Conservation (phyloP, 2,113 vertebrate species). For the Centropus bengalensis region DNA sequence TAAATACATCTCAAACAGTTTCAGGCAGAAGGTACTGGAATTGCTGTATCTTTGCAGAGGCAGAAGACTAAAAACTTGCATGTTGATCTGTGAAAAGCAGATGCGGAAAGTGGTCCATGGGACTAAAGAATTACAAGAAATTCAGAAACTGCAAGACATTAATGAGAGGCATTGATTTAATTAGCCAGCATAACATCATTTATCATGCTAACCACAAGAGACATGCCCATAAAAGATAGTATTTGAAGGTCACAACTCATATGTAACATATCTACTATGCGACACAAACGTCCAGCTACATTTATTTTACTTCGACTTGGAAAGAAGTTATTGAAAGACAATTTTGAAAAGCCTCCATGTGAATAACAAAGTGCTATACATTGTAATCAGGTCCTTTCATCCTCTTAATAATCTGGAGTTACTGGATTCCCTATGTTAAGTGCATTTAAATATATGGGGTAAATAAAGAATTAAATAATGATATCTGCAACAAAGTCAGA, state of each 20-base stretch:
- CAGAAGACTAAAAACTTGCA: neutral
- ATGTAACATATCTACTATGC: neutral
- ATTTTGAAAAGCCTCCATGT: neutral
- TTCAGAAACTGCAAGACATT: conserved; percentile 38
- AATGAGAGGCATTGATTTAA: conserved; percentile 57
- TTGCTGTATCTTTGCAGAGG: neutral
- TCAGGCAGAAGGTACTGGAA: neutral
- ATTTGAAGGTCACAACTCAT: conserved; percentile 50
- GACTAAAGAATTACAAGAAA: neutral
- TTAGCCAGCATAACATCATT: conserved; percentile 33
- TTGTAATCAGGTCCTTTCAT: neutral
- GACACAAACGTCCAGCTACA: neutral
- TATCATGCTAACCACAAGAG: conserved; percentile 40
- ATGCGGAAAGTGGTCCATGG: neutral
- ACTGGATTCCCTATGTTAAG: neutral
- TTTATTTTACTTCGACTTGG: neutral
- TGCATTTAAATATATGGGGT: neutral
- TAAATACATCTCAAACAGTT: neutral
- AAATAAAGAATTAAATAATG: neutral
- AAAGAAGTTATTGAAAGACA: neutral
- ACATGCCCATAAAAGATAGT: neutral
- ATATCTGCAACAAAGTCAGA: neutral
- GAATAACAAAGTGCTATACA: neutral
- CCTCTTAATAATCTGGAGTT: neutral
- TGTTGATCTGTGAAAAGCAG: neutral